Evolutionary conservation across 2,888 invertebrate genomes (phyloP), one percentile per base, ranked within the genome.

Genomic region (Tanytarsus gracilentus): DNA sequence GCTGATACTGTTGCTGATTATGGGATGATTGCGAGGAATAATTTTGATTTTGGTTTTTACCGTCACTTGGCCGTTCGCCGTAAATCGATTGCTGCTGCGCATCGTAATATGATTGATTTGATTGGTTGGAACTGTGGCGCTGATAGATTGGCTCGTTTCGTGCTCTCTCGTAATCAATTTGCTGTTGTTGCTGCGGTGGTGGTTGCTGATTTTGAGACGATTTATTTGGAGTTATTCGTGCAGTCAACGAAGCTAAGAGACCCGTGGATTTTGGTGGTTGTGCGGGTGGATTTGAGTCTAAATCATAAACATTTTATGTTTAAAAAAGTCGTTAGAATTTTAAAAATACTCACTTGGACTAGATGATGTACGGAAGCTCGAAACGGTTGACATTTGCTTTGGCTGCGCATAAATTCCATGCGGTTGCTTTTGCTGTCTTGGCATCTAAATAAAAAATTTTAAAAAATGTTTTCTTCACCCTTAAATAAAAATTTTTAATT

Each of bases 1-100:
- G 52, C 27, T 60, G 60, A 25, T 58, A 58, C 60, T 63, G 53
- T 71, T 69, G 21, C 69, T 65, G 27, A 73, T 39, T 25, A 66
- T 78, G 78, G 18, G 78, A 73, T 1, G 81, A 81, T 65, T 78
- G 78, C 1, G 82, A 81, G 70, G 81, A n/a, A n/a, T n/a, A n/a
- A n/a, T n/a, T n/a, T n/a, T n/a, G 76, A 27, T 74, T 75, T 29
- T 59, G 63, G 53, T 63, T 64, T 27, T 58, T 58, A 63, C 60
- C 16, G 72, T 71, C 26, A 72, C 71, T 6, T 70, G 67, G 61
- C 62, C 25, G 67, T 66, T 62, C 69, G 51, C 65, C 65, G 44
- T 65, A 65, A 44, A 64, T 64, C 65, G 73, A 72, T 26, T 70
- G 68, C 61, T 65, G 66, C 52, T 66, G 66, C 23, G 67, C 62